A percentile compares a stretch with the other conserved stretches of the same genome.
Evolutionary conservation across 2,797 vertebrate species (phyloP).

Genomic region (Tachyglossus aculeatus): DNA sequence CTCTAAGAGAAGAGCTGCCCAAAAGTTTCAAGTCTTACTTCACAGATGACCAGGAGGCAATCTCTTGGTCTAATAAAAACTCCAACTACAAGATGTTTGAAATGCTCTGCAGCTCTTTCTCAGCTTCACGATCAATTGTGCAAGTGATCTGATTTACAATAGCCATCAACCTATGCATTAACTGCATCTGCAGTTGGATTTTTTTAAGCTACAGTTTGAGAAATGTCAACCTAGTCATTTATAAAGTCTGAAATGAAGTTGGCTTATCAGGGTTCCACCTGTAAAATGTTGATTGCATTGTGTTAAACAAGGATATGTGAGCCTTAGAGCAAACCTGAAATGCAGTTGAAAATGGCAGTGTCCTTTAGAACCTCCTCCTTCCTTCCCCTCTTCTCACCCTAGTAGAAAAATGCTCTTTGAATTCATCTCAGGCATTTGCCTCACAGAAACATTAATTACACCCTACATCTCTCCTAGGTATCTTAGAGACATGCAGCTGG

Average conservation of each 20-base stretch:
- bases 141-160: background rate
- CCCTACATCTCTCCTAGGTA: slow-evolving; percentile 22
- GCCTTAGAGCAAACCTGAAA: background rate
- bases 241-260: slow-evolving; percentile 17
- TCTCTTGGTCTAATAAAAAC: no score
- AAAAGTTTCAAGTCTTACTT: slow-evolving; percentile 10
- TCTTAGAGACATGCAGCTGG: slow-evolving; percentile 22
- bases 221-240: background rate
- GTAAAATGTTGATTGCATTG: slow-evolving; percentile 15
- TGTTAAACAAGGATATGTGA: slow-evolving; percentile 14
- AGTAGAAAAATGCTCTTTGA: slow-evolving; percentile 30
- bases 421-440: slow-evolving; percentile 41
- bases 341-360: slow-evolving; percentile 16
- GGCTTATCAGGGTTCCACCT: slow-evolving; percentile 12
- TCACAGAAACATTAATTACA: slow-evolving; percentile 33
- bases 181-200: slow-evolving; percentile 12
- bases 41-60: slow-evolving; percentile 19
- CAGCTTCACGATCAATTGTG: background rate
- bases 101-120: no score
- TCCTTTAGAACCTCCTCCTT: no score
- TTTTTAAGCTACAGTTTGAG: background rate
- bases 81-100: no score
- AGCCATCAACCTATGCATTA: no score
- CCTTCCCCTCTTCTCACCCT: slow-evolving; percentile 24
- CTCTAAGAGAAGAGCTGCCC: background rate